Evolutionary conservation across 2,888 invertebrate genomes (phyloP).

Genomic region (Drosophila sordidula): DNA sequence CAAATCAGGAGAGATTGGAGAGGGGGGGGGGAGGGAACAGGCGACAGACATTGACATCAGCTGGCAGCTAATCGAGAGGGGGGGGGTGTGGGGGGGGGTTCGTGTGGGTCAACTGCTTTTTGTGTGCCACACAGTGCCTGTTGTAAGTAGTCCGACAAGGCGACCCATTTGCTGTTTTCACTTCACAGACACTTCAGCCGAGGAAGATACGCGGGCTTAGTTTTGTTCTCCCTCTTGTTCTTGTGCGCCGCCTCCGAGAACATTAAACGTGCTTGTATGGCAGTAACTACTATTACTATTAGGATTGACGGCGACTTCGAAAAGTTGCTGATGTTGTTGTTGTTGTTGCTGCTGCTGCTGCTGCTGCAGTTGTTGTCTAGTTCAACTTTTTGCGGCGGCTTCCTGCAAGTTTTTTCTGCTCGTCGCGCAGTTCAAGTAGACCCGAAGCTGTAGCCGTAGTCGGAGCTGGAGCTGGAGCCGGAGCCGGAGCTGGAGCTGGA

Average conservation of each 20-base stretch:
- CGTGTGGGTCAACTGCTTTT: slow-evolving; percentile 28
- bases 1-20: slow-evolving; percentile 1
- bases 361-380: slow-evolving; percentile 50
- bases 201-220: slow-evolving; percentile 35
- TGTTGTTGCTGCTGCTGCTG: slow-evolving; percentile 15
- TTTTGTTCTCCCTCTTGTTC: slow-evolving; percentile 18
- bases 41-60: slow-evolving; percentile 66
- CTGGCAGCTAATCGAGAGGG: slow-evolving; percentile 74
- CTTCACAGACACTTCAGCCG: slow-evolving; percentile 68
- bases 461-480: no score
- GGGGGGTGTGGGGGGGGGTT: neutral
- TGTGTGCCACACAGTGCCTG: slow-evolving; percentile 38
- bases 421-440: slow-evolving; percentile 35
- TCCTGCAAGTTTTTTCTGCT: slow-evolving; percentile 62
- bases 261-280: slow-evolving; percentile 79
- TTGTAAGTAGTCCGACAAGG: slow-evolving; percentile 62
- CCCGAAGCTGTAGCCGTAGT: slow-evolving; percentile 41
- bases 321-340: slow-evolving; percentile 27
- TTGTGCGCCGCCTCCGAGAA: slow-evolving; percentile 68
- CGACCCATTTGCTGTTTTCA: slow-evolving; percentile 79
- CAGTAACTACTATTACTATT: slow-evolving; percentile 72
- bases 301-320: slow-evolving; percentile 45
- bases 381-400: slow-evolving; percentile 67
- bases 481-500: slow-evolving; percentile 29
- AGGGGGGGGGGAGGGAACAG: slow-evolving; percentile 4